Evolutionary conservation across 2,888 invertebrate species (phyloP), one percentile per base, ranked within the genome.

Genomic region (Eupeodes latifasciatus): DNA sequence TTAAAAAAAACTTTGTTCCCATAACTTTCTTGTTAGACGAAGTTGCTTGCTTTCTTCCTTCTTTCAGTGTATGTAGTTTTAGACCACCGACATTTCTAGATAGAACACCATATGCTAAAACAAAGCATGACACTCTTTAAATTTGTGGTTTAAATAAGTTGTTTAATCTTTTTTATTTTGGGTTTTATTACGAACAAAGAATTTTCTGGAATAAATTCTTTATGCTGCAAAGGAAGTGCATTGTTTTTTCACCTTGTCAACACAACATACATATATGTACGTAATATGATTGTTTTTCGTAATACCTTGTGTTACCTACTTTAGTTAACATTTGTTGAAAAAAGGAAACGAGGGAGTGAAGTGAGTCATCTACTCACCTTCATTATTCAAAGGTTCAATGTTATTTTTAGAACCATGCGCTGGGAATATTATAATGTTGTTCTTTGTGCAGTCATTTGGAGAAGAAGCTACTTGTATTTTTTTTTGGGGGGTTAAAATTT

Each of bases 211-310:
- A 87, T 87, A 87, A 84, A 71, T 87, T 87, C 66, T 80, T 87
- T 87, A 80, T 77, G 84, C 87, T 87, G 87, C 84, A 81, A 77
- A 84, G 84, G 87, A 87, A 84, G 80, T 84, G 87, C 87, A 69
- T 81, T 87, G 83, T 83, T 59, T 71, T 75, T 78, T 66, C 49
- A 71, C 44, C 36, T 55, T 82, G 78, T 78, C 78, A 72, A 72
- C 78, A 53, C 27, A 27, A 27, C 27, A 3, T 27, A 3, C 27
- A 3, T 3, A 3, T 27, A 27, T n/a, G n/a, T 27, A 16, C 5
- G 34, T 66, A 49, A 66, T 66, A 49, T 49, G 36, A 19, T 72
- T 76, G 71, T 64, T 36, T 49, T 59, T n/a, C n/a, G n/a, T n/a
- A n/a, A n/a, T n/a, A n/a, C n/a, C n/a, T n/a, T n/a, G n/a, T n/a